Percentiles rank a stretch among this genome's conserved stretches.
Conservation (phyloP, 2,113 vertebrate species). For the Lycocorax pyrrhopterus region DNA sequence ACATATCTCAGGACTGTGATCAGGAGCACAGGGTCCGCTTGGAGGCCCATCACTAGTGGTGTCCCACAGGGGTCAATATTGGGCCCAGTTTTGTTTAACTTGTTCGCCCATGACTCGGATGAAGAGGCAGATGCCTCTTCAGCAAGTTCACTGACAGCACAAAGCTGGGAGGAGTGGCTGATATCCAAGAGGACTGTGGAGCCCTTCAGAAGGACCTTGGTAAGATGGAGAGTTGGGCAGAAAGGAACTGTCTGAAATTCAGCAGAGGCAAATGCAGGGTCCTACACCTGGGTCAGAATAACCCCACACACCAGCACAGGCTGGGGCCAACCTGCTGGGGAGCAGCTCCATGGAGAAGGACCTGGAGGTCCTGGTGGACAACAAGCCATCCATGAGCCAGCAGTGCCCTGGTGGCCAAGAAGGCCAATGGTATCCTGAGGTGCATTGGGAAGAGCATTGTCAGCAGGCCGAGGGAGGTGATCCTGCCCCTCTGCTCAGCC, state of each 20-base stretch:
- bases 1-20: not conserved
- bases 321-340: not conserved
- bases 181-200: not conserved
- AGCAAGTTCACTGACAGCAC: not conserved
- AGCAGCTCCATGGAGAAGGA: not conserved
- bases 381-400: not conserved
- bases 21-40: too few relatives aligned
- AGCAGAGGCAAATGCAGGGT: not conserved
- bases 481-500: not conserved
- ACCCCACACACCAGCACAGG: not conserved
- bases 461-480: fast-evolving
- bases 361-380: not conserved
- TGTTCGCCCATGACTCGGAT: not conserved
- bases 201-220: not conserved
- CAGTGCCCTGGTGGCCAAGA: not conserved
- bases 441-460: not conserved
- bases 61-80: not conserved
- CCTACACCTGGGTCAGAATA: not conserved
- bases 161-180: not conserved
- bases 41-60: not conserved
- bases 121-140: not conserved
- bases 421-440: fast-evolving
- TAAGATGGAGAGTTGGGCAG: not conserved
- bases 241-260: not conserved
- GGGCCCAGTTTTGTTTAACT: not conserved